These are phyloP conservation scores for Hoplostethus atlanticus DNA, from an alignment of 2,797 vertebrate genomes.

Conservation along the genomic window DNA sequence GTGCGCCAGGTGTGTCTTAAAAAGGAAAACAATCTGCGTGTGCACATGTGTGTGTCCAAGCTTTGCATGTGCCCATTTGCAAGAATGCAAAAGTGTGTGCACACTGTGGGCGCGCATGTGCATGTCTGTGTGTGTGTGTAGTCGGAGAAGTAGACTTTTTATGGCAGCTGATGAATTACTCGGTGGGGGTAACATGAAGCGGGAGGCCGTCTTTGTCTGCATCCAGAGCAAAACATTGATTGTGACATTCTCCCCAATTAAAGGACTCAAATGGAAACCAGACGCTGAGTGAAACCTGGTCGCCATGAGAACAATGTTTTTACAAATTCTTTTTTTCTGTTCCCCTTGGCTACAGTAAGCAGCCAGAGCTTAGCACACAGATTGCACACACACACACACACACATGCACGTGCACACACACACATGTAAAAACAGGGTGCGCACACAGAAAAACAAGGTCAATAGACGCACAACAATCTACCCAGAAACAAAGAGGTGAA, in stretches of 20 bases:
- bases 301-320: conserved; percentile 78
- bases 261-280: conserved; percentile 80
- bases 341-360: conserved; percentile 58
- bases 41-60: neutral
- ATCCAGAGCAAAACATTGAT: conserved; percentile 79
- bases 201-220: conserved; percentile 62
- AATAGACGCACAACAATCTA: conserved; percentile 34
- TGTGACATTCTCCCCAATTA: conserved; percentile 83
- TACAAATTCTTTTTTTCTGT: conserved; percentile 67
- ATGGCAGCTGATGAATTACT: conserved; percentile 60
- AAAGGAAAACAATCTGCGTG: conserved; percentile 45
- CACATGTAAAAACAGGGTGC: conserved; percentile 42
- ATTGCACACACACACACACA: conserved; percentile 13
- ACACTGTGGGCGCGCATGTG: neutral
- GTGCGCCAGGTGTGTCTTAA: conserved; percentile 80
- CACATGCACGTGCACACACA: conserved; percentile 28
- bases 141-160: conserved; percentile 33
- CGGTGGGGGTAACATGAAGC: conserved; percentile 70
- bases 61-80: conserved; percentile 31
- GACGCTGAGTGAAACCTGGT: conserved; percentile 76
- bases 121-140: conserved; percentile 28
- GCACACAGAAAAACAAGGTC: conserved; percentile 46
- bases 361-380: conserved; percentile 37
- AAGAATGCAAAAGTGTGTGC: conserved; percentile 41
- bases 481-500: conserved; percentile 15